A percentile compares a stretch with the other conserved stretches of the same genome.
Evolutionary conservation across 1,140 invertebrate species (phyloP).

Genomic region (Octopus sinensis): DNA sequence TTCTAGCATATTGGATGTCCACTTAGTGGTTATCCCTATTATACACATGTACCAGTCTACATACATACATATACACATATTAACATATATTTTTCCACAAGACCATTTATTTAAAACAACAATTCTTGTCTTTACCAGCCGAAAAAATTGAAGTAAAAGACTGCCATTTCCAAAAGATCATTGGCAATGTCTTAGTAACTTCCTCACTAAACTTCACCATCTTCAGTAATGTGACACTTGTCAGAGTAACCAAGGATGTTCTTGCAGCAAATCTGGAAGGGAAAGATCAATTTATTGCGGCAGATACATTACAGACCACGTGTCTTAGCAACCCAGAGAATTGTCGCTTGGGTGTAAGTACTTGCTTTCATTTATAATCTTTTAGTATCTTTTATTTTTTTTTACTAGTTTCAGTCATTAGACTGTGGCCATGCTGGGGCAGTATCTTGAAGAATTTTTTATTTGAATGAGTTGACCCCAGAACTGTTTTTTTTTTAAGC

Average conservation of each 20-base stretch:
- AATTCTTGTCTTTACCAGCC: slow-evolving; percentile 20
- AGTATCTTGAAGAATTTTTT: no score
- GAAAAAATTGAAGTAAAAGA: slow-evolving; percentile 17
- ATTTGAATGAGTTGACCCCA: no score
- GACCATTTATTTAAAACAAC: slow-evolving; percentile 1
- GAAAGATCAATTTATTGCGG: slow-evolving; percentile 26
- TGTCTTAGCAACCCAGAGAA: slow-evolving; percentile 32
- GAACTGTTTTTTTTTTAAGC: no score
- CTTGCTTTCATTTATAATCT: no score
- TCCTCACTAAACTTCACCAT: slow-evolving; percentile 24
- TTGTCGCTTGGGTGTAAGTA: slow-evolving; percentile 32
- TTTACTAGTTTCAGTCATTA: no score
- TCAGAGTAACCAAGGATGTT: slow-evolving; percentile 23
- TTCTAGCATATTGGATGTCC: no score
- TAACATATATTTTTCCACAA: not conserved
- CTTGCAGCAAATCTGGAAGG: slow-evolving; percentile 31
- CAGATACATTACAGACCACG: slow-evolving; percentile 9
- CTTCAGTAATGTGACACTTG: slow-evolving; percentile 21
- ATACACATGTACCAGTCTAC: no score
- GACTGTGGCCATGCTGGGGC: no score
- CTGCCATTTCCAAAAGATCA: slow-evolving; percentile 29
- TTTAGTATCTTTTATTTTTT: no score
- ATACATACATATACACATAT: no score
- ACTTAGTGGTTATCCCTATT: no score
- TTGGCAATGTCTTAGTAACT: slow-evolving; percentile 24